Conservation (phyloP, 1,140 invertebrate species). For the Latrodectus geometricus region DNA sequence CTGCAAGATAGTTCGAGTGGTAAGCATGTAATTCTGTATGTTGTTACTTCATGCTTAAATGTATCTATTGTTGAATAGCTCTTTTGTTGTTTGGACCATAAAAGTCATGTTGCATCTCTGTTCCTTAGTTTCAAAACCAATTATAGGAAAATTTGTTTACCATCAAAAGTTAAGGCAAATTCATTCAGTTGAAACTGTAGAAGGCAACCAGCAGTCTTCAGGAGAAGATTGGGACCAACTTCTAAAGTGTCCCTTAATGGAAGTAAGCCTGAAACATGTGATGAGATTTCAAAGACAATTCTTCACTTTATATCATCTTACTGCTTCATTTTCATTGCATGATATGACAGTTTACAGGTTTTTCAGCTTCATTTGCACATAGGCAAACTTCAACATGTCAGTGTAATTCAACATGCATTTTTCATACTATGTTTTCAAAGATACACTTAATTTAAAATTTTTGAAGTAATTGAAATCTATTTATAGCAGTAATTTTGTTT, state of each 20-base stretch:
- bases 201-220: constrained; percentile 5
- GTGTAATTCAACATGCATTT: no score
- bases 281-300: no score
- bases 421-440: neutral
- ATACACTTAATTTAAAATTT: neutral
- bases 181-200: constrained; percentile 14
- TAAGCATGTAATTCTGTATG: constrained; percentile 8
- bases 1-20: constrained; percentile 20
- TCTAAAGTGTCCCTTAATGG: neutral
- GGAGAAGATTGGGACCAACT: constrained; percentile 15
- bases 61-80: no score
- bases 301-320: no score
- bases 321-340: no score
- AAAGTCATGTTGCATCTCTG: constrained; percentile 8
- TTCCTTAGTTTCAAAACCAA: neutral
- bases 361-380: no score
- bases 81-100: neutral
- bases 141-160: constrained; percentile 37
- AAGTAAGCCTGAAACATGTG: no score
- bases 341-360: no score
- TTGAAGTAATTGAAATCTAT: neutral
- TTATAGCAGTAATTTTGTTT: no score
- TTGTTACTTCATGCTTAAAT: no score
- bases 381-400: no score
- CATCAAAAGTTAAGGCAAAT: neutral